These are phyloP conservation scores for Yponomeuta sedellus DNA, from an alignment of 2,888 invertebrate genomes.

Conservation along the genomic window DNA sequence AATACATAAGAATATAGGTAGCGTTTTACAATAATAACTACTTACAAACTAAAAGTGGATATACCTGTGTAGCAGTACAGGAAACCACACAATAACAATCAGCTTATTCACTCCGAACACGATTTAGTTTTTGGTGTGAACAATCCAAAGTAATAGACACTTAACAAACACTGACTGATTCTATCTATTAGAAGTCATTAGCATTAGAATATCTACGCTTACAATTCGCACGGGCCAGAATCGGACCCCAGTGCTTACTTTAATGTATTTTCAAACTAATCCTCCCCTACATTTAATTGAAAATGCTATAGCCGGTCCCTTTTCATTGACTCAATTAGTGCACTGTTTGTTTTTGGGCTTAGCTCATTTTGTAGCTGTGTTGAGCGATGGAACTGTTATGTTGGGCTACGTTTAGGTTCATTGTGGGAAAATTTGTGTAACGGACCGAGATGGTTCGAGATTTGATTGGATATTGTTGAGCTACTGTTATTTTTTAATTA, in stretches of 20 bases:
- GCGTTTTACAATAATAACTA: too few relatives aligned
- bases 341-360: slow-evolving; percentile 65
- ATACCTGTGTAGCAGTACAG: too few relatives aligned
- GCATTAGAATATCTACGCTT: too few relatives aligned
- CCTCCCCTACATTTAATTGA: slow-evolving; percentile 42
- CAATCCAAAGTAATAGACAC: too few relatives aligned
- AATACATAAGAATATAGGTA: too few relatives aligned
- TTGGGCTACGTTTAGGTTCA: slow-evolving; percentile 14
- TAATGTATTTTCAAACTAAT: slow-evolving; percentile 61
- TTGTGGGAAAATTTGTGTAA: background rate
- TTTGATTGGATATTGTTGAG: background rate
- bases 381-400: slow-evolving; percentile 56
- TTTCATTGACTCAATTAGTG: slow-evolving; percentile 54
- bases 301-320: slow-evolving; percentile 46
- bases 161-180: too few relatives aligned
- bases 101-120: too few relatives aligned
- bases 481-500: slow-evolving; percentile 41
- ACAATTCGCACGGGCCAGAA: too few relatives aligned
- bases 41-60: too few relatives aligned
- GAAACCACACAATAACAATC: too few relatives aligned
- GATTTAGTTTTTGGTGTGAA: too few relatives aligned
- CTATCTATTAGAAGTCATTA: too few relatives aligned
- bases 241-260: slow-evolving; percentile 26
- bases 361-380: slow-evolving; percentile 48
- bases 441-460: background rate